A percentile compares a stretch with the other conserved stretches of the same genome.
phyloP scores from a whole-genome alignment of 2,797 vertebrate species.

The Denticeps clupeoides region DNA sequence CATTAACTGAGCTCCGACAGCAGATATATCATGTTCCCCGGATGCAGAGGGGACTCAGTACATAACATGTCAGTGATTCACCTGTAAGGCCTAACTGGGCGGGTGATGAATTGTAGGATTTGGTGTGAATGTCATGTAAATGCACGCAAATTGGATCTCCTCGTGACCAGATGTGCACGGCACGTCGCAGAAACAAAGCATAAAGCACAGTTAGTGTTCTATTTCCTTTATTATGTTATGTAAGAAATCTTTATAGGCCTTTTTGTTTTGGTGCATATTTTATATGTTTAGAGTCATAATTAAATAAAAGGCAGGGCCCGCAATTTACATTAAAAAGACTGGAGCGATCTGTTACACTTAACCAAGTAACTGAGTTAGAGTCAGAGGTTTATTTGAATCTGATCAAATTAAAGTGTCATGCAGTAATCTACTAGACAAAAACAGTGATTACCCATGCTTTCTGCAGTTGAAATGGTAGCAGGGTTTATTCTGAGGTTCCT shows the following conservation, averaged over 20 bases:
- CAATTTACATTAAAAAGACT: background rate
- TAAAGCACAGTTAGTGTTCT: too few relatives aligned
- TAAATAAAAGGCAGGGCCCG: background rate
- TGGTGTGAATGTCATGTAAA: conserved; percentile 18
- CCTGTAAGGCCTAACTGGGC: conserved; percentile 29
- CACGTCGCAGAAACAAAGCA: background rate
- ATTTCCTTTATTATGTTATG: too few relatives aligned
- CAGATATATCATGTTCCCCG: conserved; percentile 56
- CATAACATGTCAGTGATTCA: conserved; percentile 38
- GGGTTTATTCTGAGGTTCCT: too few relatives aligned
- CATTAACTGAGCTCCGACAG: conserved; percentile 55
- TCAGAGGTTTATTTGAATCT: background rate
- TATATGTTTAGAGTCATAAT: background rate
- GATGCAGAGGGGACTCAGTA: conserved; percentile 45
- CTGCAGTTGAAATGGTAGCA: too few relatives aligned
- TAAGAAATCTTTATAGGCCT: too few relatives aligned
- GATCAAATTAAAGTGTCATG: background rate
- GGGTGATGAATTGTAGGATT: conserved; percentile 28
- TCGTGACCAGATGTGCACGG: conserved; percentile 12
- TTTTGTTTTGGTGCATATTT: too few relatives aligned
- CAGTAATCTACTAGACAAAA: too few relatives aligned
- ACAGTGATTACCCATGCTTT: too few relatives aligned
- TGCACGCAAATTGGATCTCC: conserved; percentile 18
- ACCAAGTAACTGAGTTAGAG: background rate
- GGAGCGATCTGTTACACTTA: background rate